phyloP scores from a whole-genome alignment of 1,140 invertebrate genomes.

The Centruroides vittatus region DNA sequence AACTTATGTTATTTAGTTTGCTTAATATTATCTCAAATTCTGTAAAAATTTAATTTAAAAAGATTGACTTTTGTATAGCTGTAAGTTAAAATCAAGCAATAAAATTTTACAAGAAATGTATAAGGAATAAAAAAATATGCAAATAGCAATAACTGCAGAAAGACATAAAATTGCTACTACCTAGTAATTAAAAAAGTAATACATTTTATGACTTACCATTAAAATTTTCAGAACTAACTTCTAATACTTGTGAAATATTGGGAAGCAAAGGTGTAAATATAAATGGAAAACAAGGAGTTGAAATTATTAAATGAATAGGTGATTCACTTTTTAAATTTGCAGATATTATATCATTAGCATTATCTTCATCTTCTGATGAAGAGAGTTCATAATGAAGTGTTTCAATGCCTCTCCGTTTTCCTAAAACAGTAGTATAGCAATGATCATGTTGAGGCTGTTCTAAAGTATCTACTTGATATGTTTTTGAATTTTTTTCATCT shows the following conservation, averaged over 20 bases:
- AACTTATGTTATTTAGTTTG: too few relatives aligned
- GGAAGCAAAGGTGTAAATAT: slow-evolving; percentile 10
- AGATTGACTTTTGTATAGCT: too few relatives aligned
- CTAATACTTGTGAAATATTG: slow-evolving; percentile 8
- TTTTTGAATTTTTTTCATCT: background rate
- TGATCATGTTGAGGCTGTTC: slow-evolving; percentile 6
- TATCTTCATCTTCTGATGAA: background rate
- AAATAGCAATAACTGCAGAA: too few relatives aligned
- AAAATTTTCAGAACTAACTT: background rate
- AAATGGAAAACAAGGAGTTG: slow-evolving; percentile 15
- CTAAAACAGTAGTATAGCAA: slow-evolving; percentile 6
- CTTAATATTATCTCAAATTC: too few relatives aligned
- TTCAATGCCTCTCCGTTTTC: background rate
- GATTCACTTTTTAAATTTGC: too few relatives aligned
- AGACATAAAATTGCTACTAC: too few relatives aligned
- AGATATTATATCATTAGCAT: background rate
- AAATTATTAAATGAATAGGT: background rate
- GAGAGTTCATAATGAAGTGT: slow-evolving; percentile 2
- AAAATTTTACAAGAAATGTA: too few relatives aligned
- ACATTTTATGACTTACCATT: too few relatives aligned
- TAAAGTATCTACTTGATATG: background rate
- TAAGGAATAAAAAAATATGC: too few relatives aligned
- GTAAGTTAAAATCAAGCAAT: too few relatives aligned
- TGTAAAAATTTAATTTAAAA: too few relatives aligned
- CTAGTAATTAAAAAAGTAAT: too few relatives aligned